Base-by-base conservation (phyloP, 2,888 invertebrate genomes). In the Epirrhoe alternata region DNA sequence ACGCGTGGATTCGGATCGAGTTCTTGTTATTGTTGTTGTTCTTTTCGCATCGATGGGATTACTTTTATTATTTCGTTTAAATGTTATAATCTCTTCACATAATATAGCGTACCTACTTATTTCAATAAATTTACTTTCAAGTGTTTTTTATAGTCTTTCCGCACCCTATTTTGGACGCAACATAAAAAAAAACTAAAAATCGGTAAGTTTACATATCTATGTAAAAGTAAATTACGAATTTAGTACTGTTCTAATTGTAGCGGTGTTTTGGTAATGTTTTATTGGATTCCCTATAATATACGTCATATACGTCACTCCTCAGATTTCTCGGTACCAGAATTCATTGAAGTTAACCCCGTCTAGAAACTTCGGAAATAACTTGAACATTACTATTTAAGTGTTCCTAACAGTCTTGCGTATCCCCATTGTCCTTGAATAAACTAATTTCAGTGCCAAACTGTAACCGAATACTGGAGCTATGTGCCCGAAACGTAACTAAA, bases 11-110 rank as follows among this genome's bases (percentile, higher is more conserved):
- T 55, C 24, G 33, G 57, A 47, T 52, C 17, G 35, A 38, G 49
- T 58, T 59, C 58, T 50, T 54, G 58, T 56, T 67, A 61, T 54
- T 61, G 60, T 51, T 61, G 57, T 61, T 61, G 45, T 61, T 65
- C 51, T 61, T 61, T 51, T 52, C 8, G 42, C 42, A 52, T 59
- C 24, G 35, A 38, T 12, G 12, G 12, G 38, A 42, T 12, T 42
- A 42, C 12, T 42, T 42, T 42, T 42, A 4, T 12, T 12, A 33
- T 33, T 7, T 7, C 12, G 45, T 24, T 24, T 1, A 30, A 35
- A 61, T 61, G 35, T 35, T 35, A 24, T 24, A 24, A 24, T 24
- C 24, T 24, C 24, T 24, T 24, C 49, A 35, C 24, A 35, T 33
- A 33, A 33, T 33, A 7, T 33, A 5, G 33, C 5, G 33, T 7